Base-by-base conservation (phyloP, 2,113 vertebrate genomes). In the Uria lomvia region DNA sequence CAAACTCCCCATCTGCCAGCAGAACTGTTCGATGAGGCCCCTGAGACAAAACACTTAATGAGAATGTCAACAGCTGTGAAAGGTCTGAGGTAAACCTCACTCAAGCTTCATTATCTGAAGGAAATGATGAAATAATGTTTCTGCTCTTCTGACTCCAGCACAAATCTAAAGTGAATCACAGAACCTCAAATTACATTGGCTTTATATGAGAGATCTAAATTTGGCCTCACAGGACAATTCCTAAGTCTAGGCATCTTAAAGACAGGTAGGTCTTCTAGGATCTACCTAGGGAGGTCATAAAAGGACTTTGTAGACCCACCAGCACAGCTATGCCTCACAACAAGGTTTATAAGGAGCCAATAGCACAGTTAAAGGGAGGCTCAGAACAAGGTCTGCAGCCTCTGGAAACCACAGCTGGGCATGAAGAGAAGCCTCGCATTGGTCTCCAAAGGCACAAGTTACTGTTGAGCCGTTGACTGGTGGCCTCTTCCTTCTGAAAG, bases 41-140 rank as follows among this genome's bases (percentile, higher is more conserved):
- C 56, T 13, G 86, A 88, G 95, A 90, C 40, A 58, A 77, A 88
- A 59, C 50, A 16, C 12, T 85, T 78, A 62, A 49, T 43, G 76
- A 50, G 93, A 96, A 94, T 77, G 90, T 83, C 97, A 88, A 12
- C 84, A 82, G 77, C 91, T 90, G 91, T n/a, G 96, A 92, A 90
- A 89, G 75, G 81, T 75, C 90, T 76, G 27, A 82, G 68, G 43
- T 80, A 86, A 89, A 77, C 89, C 82, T 47, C 2, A 1, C 82
- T 36, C 58, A 27, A 73, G 66, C 58, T 62, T 42, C 74, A 3
- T 77, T 79, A 79, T 42, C 50, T 53, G 56, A 24, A 90, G 67
- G 88, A 75, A 90, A 90, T 7, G 19, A 43, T n/a, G 86, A 77
- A 84, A 74, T 73, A 32, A 80, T 15, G 27, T 68, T 85, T 34